Evolutionary conservation across 2,888 invertebrate species (phyloP).

Genomic region (Drosophila multiciliata): DNA sequence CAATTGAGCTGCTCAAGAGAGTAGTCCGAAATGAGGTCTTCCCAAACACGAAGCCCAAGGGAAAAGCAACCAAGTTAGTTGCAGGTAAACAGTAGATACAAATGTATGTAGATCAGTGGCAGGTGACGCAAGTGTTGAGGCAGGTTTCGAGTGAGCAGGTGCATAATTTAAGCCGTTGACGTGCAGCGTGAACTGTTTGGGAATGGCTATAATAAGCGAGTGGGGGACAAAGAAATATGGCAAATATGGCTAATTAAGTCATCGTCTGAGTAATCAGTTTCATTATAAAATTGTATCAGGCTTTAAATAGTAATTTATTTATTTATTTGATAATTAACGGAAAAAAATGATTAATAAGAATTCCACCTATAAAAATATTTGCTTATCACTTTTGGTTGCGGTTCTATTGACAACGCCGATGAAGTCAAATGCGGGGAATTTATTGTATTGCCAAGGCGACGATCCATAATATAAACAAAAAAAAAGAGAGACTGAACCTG

Average conservation of each 20-base stretch:
- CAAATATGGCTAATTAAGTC: too few species aligned
- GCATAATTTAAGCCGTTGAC: not conserved
- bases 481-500: not conserved
- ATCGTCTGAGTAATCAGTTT: not conserved
- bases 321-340: not conserved
- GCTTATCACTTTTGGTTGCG: constrained; percentile 28
- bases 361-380: too few species aligned
- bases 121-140: constrained; percentile 47
- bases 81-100: not conserved
- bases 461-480: constrained; percentile 22
- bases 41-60: constrained; percentile 9
- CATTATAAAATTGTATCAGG: too few species aligned
- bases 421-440: constrained; percentile 15
- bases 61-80: not conserved
- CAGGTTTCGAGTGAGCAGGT: constrained; percentile 39
- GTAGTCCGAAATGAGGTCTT: not conserved
- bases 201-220: not conserved
- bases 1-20: not conserved
- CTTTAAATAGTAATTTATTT: not conserved
- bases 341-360: not conserved
- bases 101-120: constrained; percentile 13
- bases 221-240: not conserved
- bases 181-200: constrained; percentile 5
- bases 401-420: constrained; percentile 21
- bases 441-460: constrained; percentile 9